Conservation (phyloP, 1,140 invertebrate species). For the Stegodyphus dumicola region DNA sequence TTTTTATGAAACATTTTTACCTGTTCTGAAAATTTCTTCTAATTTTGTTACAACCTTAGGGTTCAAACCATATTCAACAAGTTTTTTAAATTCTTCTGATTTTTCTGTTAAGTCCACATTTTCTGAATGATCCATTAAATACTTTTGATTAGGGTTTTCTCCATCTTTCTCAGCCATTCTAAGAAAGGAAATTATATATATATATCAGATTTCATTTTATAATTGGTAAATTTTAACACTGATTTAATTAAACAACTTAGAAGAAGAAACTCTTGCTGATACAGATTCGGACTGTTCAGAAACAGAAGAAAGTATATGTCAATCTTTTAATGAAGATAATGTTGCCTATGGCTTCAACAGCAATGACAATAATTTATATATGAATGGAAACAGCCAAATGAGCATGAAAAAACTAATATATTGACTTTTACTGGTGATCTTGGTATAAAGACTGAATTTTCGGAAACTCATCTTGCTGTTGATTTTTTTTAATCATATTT, state of each 20-base stretch:
- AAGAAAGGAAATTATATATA: conserved; percentile 67
- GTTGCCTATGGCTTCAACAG: no score
- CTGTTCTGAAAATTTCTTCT: conserved; percentile 97
- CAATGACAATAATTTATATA: no score
- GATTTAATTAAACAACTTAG: not conserved
- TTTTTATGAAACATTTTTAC: conserved; percentile 65
- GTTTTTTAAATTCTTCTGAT: conserved; percentile 78
- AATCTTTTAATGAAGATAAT: no score
- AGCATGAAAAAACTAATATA: no score
- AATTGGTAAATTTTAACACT: conserved; percentile 7
- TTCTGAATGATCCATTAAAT: conserved; percentile 73
- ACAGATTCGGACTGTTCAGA: no score
- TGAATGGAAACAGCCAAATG: no score
- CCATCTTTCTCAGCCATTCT: conserved; percentile 93
- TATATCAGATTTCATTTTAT: not conserved
- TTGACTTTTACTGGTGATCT: no score
- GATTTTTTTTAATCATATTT: no score
- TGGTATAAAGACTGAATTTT: no score
- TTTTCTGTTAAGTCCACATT: conserved; percentile 70
- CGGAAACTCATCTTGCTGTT: no score
- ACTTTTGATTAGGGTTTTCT: conserved; percentile 78
- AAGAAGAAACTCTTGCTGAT: no score
- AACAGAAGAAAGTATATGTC: no score
- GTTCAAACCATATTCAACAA: conserved; percentile 93
- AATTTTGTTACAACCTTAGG: conserved; percentile 93